Conservation (phyloP, 2,888 invertebrate genomes). For the Alentia gelatinosa region DNA sequence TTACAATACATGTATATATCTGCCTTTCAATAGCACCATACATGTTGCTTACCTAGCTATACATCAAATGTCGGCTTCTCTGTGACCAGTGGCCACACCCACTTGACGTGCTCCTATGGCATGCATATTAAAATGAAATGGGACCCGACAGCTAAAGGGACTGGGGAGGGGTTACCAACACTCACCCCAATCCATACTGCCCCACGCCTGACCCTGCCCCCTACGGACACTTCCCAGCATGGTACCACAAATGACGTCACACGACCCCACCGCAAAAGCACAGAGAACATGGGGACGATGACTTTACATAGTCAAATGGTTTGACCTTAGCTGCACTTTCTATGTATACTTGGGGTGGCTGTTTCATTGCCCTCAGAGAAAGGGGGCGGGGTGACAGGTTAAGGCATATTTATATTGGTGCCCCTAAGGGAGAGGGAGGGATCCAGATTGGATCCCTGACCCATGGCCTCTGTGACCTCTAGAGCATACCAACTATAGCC, state of each 20-base stretch:
- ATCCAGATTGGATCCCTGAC: background rate
- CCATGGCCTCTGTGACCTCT: background rate
- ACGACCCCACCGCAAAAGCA: background rate
- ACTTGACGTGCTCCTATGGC: background rate
- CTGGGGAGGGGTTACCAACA: background rate
- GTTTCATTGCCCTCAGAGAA: background rate
- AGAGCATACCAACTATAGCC: no score
- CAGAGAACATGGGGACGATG: background rate
- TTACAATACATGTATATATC: no score
- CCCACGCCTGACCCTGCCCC: background rate
- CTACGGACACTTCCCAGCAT: background rate
- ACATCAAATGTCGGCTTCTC: no score
- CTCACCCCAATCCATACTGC: background rate
- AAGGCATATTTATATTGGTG: background rate
- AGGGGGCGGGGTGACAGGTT: background rate
- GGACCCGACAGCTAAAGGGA: background rate
- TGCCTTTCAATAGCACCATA: no score
- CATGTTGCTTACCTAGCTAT: no score
- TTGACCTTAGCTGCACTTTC: background rate
- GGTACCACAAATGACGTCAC: background rate
- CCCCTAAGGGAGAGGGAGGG: background rate
- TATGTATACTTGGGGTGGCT: background rate
- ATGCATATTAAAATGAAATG: background rate
- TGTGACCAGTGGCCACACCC: background rate
- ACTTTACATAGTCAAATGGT: background rate